These are phyloP conservation scores for Drosophila kohkoa DNA, from an alignment of 1,140 invertebrate species.

Conservation along the genomic window DNA sequence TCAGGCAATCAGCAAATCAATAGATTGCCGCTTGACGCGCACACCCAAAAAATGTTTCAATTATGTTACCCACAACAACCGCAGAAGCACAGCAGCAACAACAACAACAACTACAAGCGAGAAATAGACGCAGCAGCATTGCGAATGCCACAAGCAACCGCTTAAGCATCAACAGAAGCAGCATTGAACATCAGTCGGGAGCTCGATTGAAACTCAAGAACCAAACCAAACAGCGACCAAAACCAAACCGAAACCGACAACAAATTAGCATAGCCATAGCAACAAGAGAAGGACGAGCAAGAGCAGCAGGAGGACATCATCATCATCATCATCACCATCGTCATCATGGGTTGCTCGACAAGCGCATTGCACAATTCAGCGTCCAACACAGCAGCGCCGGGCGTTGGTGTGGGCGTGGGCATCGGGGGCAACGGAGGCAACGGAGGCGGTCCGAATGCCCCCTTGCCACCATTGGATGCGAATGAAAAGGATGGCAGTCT, in stretches of 20 bases:
- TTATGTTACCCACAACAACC: slow-evolving; percentile 72
- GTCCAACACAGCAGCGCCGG: slow-evolving; percentile 25
- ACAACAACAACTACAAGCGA: slow-evolving; percentile 27
- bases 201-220: slow-evolving; percentile 40
- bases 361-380: slow-evolving; percentile 68
- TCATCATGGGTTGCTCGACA: slow-evolving; percentile 79
- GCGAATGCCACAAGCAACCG: slow-evolving; percentile 26
- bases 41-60: slow-evolving; percentile 76
- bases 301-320: slow-evolving; percentile 37
- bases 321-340: slow-evolving; percentile 18
- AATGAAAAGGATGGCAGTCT: slow-evolving; percentile 77
- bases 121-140: slow-evolving; percentile 28
- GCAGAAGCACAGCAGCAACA: slow-evolving; percentile 45
- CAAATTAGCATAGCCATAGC: slow-evolving; percentile 67
- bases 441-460: slow-evolving; percentile 24
- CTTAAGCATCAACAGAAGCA: slow-evolving; percentile 34
- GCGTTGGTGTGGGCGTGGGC: not conserved
- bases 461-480: slow-evolving; percentile 62
- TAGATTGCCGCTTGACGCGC: slow-evolving; percentile 55
- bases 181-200: slow-evolving; percentile 16
- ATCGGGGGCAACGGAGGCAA: not conserved
- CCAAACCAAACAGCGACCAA: slow-evolving; percentile 57
- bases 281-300: slow-evolving; percentile 30
- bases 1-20: slow-evolving; percentile 65
- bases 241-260: slow-evolving; percentile 45